Evolutionary conservation across 2,797 vertebrate genomes (phyloP), one percentile per base, ranked within the genome.

Genomic region (Arremon aurantiirostris): DNA sequence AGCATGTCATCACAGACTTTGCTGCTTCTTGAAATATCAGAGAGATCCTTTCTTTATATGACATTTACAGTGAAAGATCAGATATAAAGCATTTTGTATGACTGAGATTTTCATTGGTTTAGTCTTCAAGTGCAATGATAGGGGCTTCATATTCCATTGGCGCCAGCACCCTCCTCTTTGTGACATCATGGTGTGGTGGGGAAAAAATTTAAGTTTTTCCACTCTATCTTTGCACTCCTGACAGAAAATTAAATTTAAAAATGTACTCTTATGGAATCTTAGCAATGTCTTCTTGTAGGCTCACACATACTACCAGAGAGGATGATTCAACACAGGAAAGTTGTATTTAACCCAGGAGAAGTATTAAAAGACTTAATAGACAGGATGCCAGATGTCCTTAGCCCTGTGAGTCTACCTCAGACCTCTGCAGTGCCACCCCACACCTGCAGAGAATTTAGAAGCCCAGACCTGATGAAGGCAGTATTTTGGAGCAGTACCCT

Each of bases 1-100:
- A 94, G 91, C 63, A 64, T 97, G 97, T 98, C 98, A 98, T 97
- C 97, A 97, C 95, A 98, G 95, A 97, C 87, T 97, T 96, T 66
- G 73, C 46, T 52, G 96, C 93, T 97, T 90, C 97, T 95, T 97
- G 96, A 98, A 96, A 98, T 96, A 98, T 97, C 94, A 96, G 94
- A 97, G 93, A 95, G 65, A 95, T 96, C 94, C 94, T 97, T 97
- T 97, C 97, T 97, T 96, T 95, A 50, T 75, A 86, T 98, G 97
- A 97, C 97, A 97, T 97, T 97, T 97, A 94, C 90, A 97, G 89
- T 44, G 47, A 96, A 97, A 95, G 94, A 97, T 91, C 95, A 96
- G 90, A 97, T 94, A 91, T 61, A 95, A 96, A 82, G 52, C 60
- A 91, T 90, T 97, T 95, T 96, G 94, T 93, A 83, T 85, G 79